Evolutionary conservation across 1,140 invertebrate genomes (phyloP).

Genomic region (Eriocheir sinensis): DNA sequence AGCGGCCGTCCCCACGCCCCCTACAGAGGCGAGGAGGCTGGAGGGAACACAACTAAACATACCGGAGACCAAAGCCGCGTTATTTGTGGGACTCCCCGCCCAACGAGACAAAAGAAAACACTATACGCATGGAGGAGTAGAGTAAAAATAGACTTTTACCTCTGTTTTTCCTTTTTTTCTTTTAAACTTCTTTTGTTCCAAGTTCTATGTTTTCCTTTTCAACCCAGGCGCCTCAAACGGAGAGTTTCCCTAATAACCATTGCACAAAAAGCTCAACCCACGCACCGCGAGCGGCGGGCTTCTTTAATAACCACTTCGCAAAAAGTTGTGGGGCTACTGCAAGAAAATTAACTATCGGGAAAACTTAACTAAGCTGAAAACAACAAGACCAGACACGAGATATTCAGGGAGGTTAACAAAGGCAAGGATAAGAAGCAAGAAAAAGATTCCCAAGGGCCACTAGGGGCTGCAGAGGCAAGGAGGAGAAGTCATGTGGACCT

Average conservation of each 20-base stretch:
- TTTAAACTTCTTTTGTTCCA: neutral
- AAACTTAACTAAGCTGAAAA: too few relatives aligned
- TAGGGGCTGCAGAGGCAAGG: too few relatives aligned
- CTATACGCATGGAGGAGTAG: neutral
- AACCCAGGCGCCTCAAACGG: too few relatives aligned
- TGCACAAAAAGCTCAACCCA: too few relatives aligned
- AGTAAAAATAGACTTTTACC: neutral
- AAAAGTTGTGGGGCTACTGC: neutral
- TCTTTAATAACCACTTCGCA: neutral
- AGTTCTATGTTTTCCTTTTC: neutral
- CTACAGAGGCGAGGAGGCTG: neutral
- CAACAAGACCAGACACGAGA: neutral
- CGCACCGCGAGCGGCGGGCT: neutral
- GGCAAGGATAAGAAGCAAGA: neutral
- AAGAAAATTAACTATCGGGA: too few relatives aligned
- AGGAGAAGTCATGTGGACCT: too few relatives aligned
- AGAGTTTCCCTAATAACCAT: neutral
- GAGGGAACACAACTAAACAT: neutral
- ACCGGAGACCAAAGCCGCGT: neutral
- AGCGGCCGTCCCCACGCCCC: neutral
- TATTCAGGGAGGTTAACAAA: too few relatives aligned
- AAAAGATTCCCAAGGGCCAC: too few relatives aligned
- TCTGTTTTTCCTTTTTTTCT: neutral
- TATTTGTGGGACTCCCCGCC: neutral
- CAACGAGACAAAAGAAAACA: neutral